phyloP scores from a whole-genome alignment of 2,113 vertebrate species.

The Clupea harengus region DNA sequence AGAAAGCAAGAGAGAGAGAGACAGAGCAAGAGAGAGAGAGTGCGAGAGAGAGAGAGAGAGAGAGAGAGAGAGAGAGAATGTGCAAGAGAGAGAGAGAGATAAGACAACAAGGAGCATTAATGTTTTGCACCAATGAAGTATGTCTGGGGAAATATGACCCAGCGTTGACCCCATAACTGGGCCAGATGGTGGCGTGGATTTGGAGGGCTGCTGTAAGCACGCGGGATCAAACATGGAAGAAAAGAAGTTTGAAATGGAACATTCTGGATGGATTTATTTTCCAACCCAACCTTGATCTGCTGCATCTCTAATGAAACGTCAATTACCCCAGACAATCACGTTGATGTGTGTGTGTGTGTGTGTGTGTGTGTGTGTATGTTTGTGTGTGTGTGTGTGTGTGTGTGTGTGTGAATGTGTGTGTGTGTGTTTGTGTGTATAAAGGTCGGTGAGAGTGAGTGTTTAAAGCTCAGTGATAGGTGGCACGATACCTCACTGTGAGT shows the following conservation, averaged over 20 bases:
- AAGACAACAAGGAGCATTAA: conserved; percentile 21
- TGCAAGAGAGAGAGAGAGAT: neutral
- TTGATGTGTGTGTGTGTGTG: too few species aligned
- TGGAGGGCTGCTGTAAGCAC: conserved; percentile 35
- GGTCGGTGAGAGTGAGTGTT: too few species aligned
- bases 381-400: too few species aligned
- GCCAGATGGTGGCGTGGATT: conserved; percentile 62
- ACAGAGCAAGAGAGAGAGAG: neutral
- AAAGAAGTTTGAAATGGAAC: neutral
- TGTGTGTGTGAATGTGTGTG: too few species aligned
- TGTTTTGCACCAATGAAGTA: conserved; percentile 37
- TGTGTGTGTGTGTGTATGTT: too few species aligned
- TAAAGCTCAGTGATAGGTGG: too few species aligned
- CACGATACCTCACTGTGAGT: too few species aligned
- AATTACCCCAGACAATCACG: neutral
- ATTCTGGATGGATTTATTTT: neutral
- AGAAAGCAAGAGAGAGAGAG: neutral
- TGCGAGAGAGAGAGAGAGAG: neutral
- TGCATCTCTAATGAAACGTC: neutral
- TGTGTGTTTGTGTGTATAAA: too few species aligned
- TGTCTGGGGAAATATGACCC: conserved; percentile 58
- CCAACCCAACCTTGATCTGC: neutral
- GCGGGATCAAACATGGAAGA: too few species aligned
- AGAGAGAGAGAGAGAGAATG: neutral
- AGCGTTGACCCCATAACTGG: conserved; percentile 52